These are phyloP conservation scores for Telmatherina bonti DNA, from an alignment of 2,797 vertebrate species.

Conservation along the genomic window DNA sequence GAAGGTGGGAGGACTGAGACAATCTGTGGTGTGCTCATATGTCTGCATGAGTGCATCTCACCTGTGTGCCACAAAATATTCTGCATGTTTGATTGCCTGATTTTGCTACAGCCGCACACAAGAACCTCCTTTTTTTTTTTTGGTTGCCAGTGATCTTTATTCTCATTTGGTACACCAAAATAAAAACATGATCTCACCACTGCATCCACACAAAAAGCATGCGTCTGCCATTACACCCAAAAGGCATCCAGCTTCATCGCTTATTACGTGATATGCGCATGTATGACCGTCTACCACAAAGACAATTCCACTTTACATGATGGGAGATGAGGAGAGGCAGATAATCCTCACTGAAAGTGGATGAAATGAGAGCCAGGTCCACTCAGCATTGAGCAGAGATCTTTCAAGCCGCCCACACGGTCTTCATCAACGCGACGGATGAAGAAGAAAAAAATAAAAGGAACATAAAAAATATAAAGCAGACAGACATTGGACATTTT, in stretches of 20 bases:
- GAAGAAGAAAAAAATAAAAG: not conserved
- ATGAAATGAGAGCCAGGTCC: constrained; percentile 72
- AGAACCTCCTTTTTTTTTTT: constrained; percentile 8
- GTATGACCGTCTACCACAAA: constrained; percentile 38
- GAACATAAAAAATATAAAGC: constrained; percentile 11
- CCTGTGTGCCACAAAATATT: constrained; percentile 9
- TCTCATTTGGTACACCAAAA: constrained; percentile 18
- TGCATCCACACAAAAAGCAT: constrained; percentile 27
- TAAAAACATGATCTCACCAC: constrained; percentile 45
- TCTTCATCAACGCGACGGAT: constrained; percentile 55
- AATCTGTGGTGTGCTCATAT: constrained; percentile 19
- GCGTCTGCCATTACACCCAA: constrained; percentile 18
- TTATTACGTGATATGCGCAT: constrained; percentile 40
- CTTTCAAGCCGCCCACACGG: constrained; percentile 64
- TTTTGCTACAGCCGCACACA: constrained; percentile 19
- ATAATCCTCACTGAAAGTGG: constrained; percentile 67
- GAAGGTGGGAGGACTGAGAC: constrained; percentile 37
- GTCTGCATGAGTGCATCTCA: constrained; percentile 22
- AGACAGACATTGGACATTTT: constrained; percentile 26
- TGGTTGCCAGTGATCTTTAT: constrained; percentile 24
- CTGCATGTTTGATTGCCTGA: constrained; percentile 21
- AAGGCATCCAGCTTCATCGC: constrained; percentile 18
- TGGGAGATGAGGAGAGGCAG: constrained; percentile 48
- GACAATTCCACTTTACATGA: constrained; percentile 34
- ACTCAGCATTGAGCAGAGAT: constrained; percentile 58